Conservation (phyloP, 1,140 invertebrate genomes). For the Drosophila neocordata region DNA sequence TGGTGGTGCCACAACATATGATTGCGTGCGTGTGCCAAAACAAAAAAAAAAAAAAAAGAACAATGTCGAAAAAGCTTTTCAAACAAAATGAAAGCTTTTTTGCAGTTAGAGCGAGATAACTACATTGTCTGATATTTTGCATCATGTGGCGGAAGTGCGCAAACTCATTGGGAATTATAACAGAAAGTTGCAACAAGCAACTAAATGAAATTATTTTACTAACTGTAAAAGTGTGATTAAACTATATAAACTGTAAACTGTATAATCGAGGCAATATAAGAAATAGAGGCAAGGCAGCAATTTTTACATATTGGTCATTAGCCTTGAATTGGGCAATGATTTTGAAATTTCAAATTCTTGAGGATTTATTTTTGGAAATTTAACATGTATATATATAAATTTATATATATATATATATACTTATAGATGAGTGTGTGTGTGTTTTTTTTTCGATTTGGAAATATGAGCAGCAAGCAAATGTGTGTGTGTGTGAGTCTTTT, state of each 20-base stretch:
- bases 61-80: constrained; percentile 28
- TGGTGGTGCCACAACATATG: constrained; percentile 61
- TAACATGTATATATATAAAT: not conserved
- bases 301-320: constrained; percentile 9
- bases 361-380: constrained; percentile 75
- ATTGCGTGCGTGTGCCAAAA: constrained; percentile 51
- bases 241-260: not conserved
- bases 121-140: constrained; percentile 24
- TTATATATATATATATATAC: not conserved
- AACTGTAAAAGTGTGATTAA: constrained; percentile 2
- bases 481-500: constrained; percentile 28
- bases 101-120: constrained; percentile 50
- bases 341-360: constrained; percentile 48
- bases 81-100: constrained; percentile 37
- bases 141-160: constrained; percentile 47
- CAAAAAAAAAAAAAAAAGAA: constrained; percentile 17
- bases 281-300: not conserved
- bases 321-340: constrained; percentile 59
- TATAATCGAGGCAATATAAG: not conserved
- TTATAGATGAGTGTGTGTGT: not conserved
- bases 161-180: constrained; percentile 54
- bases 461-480: constrained; percentile 56
- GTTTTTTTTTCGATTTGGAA: constrained; percentile 65
- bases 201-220: not conserved
- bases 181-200: constrained; percentile 14